phyloP scores from a whole-genome alignment of 2,888 invertebrate genomes.

The Tipula vernalis region DNA sequence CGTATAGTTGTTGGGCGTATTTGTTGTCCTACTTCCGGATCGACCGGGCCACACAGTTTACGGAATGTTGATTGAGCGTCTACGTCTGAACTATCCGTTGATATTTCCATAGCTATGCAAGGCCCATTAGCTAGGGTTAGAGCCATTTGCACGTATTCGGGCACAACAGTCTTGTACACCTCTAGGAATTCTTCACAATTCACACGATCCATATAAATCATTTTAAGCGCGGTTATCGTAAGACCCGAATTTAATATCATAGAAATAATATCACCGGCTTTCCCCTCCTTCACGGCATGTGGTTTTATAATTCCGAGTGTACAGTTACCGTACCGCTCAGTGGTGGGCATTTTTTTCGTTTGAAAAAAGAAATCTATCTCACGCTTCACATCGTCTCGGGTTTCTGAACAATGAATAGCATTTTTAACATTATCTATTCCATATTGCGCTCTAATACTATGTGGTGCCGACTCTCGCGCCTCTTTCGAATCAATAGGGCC shows the following conservation, averaged over 20 bases:
- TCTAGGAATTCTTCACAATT: conserved; percentile 88
- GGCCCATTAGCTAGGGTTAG: conserved; percentile 73
- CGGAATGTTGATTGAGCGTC: conserved; percentile 62
- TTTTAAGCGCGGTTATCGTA: conserved; percentile 64
- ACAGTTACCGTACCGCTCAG: conserved; percentile 49
- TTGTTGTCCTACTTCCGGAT: conserved; percentile 82
- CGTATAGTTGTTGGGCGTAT: conserved; percentile 72
- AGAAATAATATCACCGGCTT: conserved; percentile 55
- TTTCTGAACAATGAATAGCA: conserved; percentile 54
- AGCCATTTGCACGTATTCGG: conserved; percentile 71
- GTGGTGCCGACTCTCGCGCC: conserved; percentile 41
- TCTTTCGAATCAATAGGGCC: conserved; percentile 48
- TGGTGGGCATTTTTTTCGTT: conserved; percentile 36
- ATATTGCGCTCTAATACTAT: conserved; percentile 50
- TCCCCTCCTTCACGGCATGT: conserved; percentile 66
- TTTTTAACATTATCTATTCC: conserved; percentile 54
- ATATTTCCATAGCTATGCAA: conserved; percentile 75
- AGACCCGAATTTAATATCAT: conserved; percentile 66
- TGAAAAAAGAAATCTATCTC: conserved; percentile 49
- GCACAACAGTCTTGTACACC: conserved; percentile 80
- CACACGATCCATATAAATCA: conserved; percentile 62
- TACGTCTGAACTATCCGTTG: conserved; percentile 43
- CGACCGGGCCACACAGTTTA: conserved; percentile 73
- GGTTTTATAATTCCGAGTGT: conserved; percentile 82
- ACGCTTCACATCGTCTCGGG: conserved; percentile 40